Evolutionary conservation across 1,140 invertebrate species (phyloP), one percentile per base, ranked within the genome.

Genomic region (Rhynchophorus ferrugineus): DNA sequence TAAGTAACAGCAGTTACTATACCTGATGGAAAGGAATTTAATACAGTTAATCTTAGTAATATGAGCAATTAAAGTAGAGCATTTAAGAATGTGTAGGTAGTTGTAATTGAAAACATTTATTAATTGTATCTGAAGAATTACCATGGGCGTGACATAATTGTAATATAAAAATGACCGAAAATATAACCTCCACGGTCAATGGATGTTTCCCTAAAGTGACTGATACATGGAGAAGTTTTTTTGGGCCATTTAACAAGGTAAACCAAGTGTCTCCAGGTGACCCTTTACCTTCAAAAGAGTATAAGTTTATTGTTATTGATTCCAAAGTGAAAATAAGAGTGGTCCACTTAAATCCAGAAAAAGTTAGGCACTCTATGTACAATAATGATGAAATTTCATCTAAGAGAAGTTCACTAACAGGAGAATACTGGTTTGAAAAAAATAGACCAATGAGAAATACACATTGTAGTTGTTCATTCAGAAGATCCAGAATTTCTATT

Each of bases 361-460:
- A 48, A 54, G 22, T 44, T 18, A 44, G 37, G n/a, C 53, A 61
- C 11, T 57, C 39, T 39, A 36, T 54, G 21, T 9, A 49, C 42
- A 49, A 54, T 36, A 17, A 24, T 44, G 34, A 49, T 44, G 49
- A 55, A 11, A 13, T 37, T 33, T 41, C 35, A 35, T 57, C 48
- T 16, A 67, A 59, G 41, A 41, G 64, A 21, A 60, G 56, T 56
- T 67, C 64, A 0, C 42, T 68, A 20, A 61, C 64, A 11, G 68
- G 67, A 54, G 68, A 69, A 45, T 69, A 69, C 47, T 69, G 68
- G 68, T 69, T 69, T 51, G 67, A 61, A n/a, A 60, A 62, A 60
- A 67, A 61, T 46, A 62, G 61, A 57, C 65, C 66, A 1, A 41
- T 66, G 14, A 62, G 58, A 53, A 54, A 55, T 33, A 58, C 56